Percentiles rank a stretch among this genome's conserved stretches.
phyloP scores from a whole-genome alignment of 2,797 vertebrate species.

The Muscicapa striata region DNA sequence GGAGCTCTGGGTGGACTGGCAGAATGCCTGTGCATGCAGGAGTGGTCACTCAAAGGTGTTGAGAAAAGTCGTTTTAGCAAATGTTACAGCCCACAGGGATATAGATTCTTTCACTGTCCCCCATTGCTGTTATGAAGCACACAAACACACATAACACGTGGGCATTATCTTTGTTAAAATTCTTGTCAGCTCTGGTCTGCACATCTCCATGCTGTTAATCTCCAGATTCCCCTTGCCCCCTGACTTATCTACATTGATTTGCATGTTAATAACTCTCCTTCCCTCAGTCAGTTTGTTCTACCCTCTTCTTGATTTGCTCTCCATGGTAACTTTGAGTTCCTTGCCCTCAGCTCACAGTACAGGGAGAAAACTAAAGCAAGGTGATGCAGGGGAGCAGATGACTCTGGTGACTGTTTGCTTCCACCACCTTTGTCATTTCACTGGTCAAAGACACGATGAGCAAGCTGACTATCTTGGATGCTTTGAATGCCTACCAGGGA shows the following conservation, averaged over 20 bases:
- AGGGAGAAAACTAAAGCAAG: background rate
- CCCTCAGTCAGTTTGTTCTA: background rate
- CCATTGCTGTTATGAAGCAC: background rate
- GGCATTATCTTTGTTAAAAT: background rate
- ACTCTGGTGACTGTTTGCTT: background rate
- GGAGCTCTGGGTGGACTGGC: background rate
- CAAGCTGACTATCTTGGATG: background rate
- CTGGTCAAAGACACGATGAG: background rate
- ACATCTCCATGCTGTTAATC: background rate
- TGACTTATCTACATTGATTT: constrained; percentile 2
- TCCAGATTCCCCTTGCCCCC: background rate
- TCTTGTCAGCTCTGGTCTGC: background rate
- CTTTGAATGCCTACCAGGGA: background rate
- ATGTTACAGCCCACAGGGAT: background rate
- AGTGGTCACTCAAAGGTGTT: background rate
- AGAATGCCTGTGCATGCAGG: background rate
- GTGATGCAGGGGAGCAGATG: background rate
- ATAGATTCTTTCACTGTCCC: background rate
- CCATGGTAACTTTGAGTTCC: background rate
- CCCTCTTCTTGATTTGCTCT: background rate
- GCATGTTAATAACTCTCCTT: constrained; percentile 14
- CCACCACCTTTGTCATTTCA: background rate
- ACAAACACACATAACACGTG: background rate
- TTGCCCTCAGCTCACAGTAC: background rate
- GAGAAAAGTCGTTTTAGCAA: background rate